Evolutionary conservation across 2,888 invertebrate genomes (phyloP).

Genomic region (Eupithecia subumbrata): DNA sequence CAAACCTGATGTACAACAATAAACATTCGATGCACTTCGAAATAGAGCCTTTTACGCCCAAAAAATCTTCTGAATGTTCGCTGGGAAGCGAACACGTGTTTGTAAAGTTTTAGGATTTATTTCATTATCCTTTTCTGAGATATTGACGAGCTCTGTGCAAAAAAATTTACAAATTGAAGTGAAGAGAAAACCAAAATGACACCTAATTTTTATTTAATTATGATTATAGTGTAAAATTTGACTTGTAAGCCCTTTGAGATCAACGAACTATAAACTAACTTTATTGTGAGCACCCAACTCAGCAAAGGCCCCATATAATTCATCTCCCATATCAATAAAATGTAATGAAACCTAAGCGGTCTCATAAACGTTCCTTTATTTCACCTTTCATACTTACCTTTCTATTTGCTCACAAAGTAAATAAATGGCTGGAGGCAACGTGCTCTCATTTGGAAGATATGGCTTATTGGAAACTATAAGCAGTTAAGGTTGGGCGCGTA

Average conservation of each 20-base stretch:
- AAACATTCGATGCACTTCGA: conserved; percentile 23
- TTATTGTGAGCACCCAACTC: background rate
- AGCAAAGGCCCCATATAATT: conserved; percentile 6
- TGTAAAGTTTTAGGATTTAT: background rate
- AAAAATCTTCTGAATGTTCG: background rate
- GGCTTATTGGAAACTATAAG: conserved; percentile 72
- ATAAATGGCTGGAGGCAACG: conserved; percentile 59
- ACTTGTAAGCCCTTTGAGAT: background rate
- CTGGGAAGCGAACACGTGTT: background rate
- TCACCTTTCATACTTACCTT: conserved; percentile 34
- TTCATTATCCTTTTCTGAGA: background rate
- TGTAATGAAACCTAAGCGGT: conserved; percentile 12
- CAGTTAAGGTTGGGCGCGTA: conserved; percentile 53
- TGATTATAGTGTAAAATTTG: too few relatives aligned
- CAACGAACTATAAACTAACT: background rate
- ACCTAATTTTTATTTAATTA: too few relatives aligned
- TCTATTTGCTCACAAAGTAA: conserved; percentile 49
- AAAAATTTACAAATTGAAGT: too few relatives aligned
- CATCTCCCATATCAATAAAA: conserved; percentile 16
- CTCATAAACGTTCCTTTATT: conserved; percentile 16
- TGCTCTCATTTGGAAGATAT: conserved; percentile 63
- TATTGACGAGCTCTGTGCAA: background rate
- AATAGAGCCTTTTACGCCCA: conserved; percentile 9
- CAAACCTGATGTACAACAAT: conserved; percentile 28
- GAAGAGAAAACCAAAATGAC: too few relatives aligned